Evolutionary conservation across 2,888 invertebrate species (phyloP), one percentile per base, ranked within the genome.

Genomic region (Caenorhabditis angaria): DNA sequence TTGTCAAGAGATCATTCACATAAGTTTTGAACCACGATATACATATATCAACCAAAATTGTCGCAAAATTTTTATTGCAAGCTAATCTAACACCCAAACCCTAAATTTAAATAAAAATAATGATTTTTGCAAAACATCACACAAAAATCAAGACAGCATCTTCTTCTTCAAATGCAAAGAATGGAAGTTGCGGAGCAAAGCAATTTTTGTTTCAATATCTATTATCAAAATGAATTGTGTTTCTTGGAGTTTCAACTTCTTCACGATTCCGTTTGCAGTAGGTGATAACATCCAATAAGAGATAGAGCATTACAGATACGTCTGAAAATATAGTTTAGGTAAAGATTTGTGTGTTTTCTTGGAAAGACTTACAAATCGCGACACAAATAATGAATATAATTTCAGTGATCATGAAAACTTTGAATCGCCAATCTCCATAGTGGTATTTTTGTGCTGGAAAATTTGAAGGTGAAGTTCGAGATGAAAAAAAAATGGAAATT

Each of bases 321-420:
- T 54, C 56, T 29, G 41, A 57, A 62, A n/a, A n/a, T n/a, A n/a
- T n/a, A n/a, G 32, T 32, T 32, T 32, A 8, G 6, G 32, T 8
- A 32, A 41, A 41, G 14, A 41, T 6, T 41, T 41, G 3, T 41
- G 41, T 18, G 3, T 10, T 18, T 5, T 32, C 12, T 32, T 32
- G 5, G 18, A 12, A 6, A 12, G 14, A 41, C n/a, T 20, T 51
- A 70, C 70, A 70, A n/a, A 70, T 56, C 1, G 65, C 48, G 48
- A 61, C 55, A 50, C 62, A 25, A 41, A 60, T 50, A 14, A 41
- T 41, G 14, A 41, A 14, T 12, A 41, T n/a, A n/a, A n/a, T n/a
- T n/a, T n/a, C n/a, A n/a, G n/a, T n/a, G n/a, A n/a, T n/a, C n/a
- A n/a, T n/a, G n/a, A n/a, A n/a, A n/a, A n/a, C n/a, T n/a, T n/a